Conservation (phyloP, 2,888 invertebrate genomes). For the Linhomoeus sp. region DNA sequence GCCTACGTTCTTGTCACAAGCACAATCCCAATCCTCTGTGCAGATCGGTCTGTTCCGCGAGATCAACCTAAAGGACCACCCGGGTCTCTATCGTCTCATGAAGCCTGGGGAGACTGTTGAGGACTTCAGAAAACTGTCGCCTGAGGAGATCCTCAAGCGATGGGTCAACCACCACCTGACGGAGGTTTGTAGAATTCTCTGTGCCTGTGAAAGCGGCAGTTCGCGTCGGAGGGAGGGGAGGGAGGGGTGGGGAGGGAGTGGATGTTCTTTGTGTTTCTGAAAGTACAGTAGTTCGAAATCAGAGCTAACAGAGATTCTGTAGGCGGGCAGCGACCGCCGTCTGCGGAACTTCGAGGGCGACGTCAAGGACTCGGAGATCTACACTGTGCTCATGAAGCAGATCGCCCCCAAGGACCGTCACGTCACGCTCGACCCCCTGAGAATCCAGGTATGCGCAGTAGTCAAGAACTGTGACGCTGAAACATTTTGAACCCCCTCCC, state of each 20-base stretch:
- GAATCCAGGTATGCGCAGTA: constrained; percentile 34
- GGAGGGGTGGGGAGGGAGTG: too few species aligned
- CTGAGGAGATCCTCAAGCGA: constrained; percentile 81
- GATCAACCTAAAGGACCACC: constrained; percentile 88
- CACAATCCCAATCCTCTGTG: constrained; percentile 6
- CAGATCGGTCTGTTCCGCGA: constrained; percentile 91
- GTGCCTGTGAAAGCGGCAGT: too few species aligned
- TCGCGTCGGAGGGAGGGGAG: too few species aligned
- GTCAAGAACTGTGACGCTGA: too few species aligned
- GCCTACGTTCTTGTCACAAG: too few species aligned
- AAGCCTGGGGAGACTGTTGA: constrained; percentile 70
- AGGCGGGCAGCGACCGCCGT: constrained; percentile 22
- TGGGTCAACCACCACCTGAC: constrained; percentile 98
- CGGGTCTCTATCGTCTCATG: constrained; percentile 72
- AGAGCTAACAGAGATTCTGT: constrained; percentile 30
- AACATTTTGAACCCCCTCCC: too few species aligned
- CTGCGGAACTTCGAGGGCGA: constrained; percentile 24
- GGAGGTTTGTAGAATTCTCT: constrained; percentile 53
- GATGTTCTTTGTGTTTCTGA: too few species aligned
- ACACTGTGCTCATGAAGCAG: constrained; percentile 74
- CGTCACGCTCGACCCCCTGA: constrained; percentile 60
- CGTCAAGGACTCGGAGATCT: constrained; percentile 66
- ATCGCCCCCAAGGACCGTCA: constrained; percentile 71
- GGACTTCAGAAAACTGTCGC: constrained; percentile 78
- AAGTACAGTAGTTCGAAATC: too few species aligned